phyloP scores from a whole-genome alignment of 2,888 invertebrate genomes.

The Drepanosiphum platanoidis region DNA sequence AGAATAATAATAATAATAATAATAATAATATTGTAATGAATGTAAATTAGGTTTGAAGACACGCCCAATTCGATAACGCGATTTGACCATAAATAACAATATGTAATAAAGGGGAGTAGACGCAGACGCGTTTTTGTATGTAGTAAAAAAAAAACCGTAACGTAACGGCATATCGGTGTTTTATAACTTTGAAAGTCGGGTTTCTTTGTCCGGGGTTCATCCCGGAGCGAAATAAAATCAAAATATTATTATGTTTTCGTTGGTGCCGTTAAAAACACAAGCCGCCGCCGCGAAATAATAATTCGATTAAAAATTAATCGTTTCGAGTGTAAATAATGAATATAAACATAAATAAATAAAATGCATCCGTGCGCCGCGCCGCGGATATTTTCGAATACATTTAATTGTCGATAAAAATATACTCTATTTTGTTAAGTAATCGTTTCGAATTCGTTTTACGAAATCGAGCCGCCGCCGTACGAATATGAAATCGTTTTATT shows the following conservation, averaged over 20 bases:
- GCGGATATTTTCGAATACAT: neutral
- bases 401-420: neutral
- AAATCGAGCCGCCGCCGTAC: neutral
- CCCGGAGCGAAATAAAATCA: neutral
- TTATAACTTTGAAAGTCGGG: neutral
- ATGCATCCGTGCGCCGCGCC: no score
- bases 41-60: constrained; percentile 46
- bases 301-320: neutral
- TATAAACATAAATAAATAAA: neutral
- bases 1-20: constrained; percentile 32
- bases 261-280: neutral
- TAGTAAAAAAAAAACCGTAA: constrained; percentile 26
- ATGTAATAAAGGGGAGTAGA: neutral
- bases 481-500: neutral
- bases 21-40: constrained; percentile 26
- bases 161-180: neutral
- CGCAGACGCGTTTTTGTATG: constrained; percentile 1
- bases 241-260: neutral
- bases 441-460: no score
- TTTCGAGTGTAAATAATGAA: neutral
- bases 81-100: constrained; percentile 52
- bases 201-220: neutral
- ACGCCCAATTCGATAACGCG: constrained; percentile 47
- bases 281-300: neutral
- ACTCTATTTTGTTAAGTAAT: no score